phyloP scores from a whole-genome alignment of 1,140 invertebrate species.

The Caenorhabditis briggsae region DNA sequence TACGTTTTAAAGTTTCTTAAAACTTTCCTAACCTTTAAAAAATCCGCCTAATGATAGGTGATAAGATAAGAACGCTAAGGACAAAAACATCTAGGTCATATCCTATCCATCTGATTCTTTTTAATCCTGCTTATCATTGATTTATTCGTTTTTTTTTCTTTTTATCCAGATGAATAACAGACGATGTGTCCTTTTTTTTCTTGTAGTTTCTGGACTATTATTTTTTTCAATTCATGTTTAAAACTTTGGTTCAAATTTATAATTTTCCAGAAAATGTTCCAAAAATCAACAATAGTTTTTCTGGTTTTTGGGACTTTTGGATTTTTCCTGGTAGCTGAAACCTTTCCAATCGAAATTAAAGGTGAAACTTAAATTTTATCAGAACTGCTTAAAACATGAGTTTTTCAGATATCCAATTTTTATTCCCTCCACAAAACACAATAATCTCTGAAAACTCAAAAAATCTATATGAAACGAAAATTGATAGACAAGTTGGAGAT shows the following conservation, averaged over 20 bases:
- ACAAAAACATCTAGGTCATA: conserved; percentile 29
- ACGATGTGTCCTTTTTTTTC: no score
- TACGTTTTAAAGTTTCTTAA: no score
- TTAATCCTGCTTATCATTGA: not conserved
- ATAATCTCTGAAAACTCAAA: not conserved
- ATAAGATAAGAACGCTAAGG: not conserved
- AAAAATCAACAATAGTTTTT: not conserved
- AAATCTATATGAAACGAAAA: not conserved
- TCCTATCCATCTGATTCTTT: not conserved
- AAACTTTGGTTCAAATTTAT: no score
- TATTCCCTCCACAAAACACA: conserved; percentile 47
- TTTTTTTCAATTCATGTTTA: no score
- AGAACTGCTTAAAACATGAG: not conserved
- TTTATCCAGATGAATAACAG: no score
- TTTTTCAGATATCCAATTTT: conserved; percentile 21
- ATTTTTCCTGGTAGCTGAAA: not conserved
- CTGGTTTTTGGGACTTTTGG: not conserved
- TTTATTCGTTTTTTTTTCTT: not conserved
- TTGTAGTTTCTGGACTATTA: no score
- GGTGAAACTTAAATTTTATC: no score
- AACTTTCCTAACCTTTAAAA: no score
- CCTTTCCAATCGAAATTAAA: not conserved
- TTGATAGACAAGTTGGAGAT: conserved; percentile 27
- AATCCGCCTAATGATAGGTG: no score
- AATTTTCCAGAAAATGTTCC: not conserved